Percentiles rank a stretch among this genome's conserved stretches.
These are phyloP conservation scores for Aphyosemion australe DNA, from an alignment of 2,113 vertebrate genomes.

Conservation along the genomic window DNA sequence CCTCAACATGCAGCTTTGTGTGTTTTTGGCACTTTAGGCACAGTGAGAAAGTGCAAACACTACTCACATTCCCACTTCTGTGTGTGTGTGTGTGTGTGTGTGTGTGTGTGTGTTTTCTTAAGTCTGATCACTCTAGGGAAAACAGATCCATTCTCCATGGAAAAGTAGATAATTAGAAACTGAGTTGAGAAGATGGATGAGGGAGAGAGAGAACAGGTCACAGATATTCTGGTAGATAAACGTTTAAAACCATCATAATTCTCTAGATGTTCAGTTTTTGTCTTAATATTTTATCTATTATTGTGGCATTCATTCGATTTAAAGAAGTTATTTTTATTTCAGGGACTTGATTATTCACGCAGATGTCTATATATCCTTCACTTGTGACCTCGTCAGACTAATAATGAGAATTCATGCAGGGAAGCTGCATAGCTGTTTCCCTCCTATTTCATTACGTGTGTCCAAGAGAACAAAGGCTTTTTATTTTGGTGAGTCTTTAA, in stretches of 20 bases:
- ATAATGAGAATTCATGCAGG: conserved; percentile 16
- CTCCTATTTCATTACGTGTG: conserved; percentile 3
- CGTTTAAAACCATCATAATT: no score
- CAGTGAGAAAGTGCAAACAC: conserved; percentile 32
- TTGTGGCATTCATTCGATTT: background rate
- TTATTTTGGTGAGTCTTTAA: no score
- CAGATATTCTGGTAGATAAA: background rate
- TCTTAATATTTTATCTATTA: background rate
- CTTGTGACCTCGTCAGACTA: background rate
- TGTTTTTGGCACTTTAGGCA: conserved; percentile 22
- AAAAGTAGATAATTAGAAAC: conserved; percentile 3
- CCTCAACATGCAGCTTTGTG: conserved; percentile 38
- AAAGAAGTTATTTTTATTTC: background rate
- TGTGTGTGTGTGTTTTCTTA: conserved; percentile 9
- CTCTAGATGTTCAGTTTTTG: no score
- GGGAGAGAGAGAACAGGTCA: background rate
- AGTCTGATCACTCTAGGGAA: background rate
- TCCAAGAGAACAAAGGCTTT: background rate
- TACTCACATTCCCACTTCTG: background rate
- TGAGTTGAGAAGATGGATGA: background rate
- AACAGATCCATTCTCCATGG: background rate
- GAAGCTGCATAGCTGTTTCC: background rate
- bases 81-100: conserved; percentile 21
- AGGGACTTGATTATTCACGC: background rate
- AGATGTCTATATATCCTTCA: background rate